Conservation (phyloP, 2,113 vertebrate genomes). For the Loxodonta africana region DNA sequence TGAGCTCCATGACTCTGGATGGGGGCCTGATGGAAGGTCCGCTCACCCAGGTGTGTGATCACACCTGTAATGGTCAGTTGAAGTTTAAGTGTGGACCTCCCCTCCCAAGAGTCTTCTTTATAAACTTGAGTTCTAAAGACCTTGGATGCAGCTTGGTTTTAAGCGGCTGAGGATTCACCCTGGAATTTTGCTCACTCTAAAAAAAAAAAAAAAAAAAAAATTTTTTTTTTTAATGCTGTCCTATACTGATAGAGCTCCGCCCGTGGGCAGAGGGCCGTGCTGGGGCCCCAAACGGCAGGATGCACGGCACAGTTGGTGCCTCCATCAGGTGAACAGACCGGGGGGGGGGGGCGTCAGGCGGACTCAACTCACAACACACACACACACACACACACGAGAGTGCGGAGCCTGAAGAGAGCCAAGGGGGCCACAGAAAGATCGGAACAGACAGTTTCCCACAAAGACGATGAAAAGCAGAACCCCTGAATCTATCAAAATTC, state of each 20-base stretch:
- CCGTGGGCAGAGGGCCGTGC: accelerated
- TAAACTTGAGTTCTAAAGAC: neutral
- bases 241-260: neutral
- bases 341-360: neutral
- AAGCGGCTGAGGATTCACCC: neutral
- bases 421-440: accelerated
- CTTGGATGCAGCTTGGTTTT: neutral
- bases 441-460: neutral
- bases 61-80: accelerated
- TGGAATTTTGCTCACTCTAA: neutral
- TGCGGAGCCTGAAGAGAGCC: neutral
- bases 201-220: too few relatives aligned
- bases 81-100: neutral
- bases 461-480: neutral
- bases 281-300: neutral
- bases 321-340: too few relatives aligned
- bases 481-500: neutral
- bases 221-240: neutral
- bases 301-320: neutral
- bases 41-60: neutral
- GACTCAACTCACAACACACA: neutral
- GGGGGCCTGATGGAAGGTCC: neutral
- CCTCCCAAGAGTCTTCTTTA: neutral
- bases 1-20: neutral
- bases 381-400: neutral